Evolutionary conservation across 2,888 invertebrate species (phyloP).

Genomic region (Ochropacha duplaris): DNA sequence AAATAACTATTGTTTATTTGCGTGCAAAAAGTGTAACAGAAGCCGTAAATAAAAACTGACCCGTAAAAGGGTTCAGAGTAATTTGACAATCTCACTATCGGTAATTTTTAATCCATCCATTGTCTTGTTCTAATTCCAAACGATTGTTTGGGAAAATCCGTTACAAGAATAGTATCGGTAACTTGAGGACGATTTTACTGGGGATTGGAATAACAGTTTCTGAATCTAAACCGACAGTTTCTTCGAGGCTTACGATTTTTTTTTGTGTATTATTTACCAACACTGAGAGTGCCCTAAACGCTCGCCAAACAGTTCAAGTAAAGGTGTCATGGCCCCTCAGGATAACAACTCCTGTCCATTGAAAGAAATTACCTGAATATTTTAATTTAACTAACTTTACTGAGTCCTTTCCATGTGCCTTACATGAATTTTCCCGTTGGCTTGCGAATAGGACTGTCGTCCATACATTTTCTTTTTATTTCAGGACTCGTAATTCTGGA

Average conservation of each 20-base stretch:
- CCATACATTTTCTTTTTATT: too few relatives aligned
- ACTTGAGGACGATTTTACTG: slow-evolving; percentile 11
- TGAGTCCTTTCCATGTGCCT: too few relatives aligned
- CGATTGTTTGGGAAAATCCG: slow-evolving; percentile 3
- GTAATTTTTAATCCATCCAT: slow-evolving; percentile 21
- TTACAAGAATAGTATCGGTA: slow-evolving; percentile 5
- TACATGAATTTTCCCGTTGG: too few relatives aligned
- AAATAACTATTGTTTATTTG: slow-evolving; percentile 1
- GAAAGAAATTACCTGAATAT: neutral
- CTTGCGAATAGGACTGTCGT: too few relatives aligned
- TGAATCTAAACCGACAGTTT: neutral
- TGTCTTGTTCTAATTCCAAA: slow-evolving; percentile 22
- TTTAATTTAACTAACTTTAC: neutral
- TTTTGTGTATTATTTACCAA: neutral
- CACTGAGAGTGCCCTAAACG: too few relatives aligned
- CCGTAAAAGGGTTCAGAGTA: slow-evolving; percentile 12
- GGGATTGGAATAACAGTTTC: neutral
- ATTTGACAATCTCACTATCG: slow-evolving; percentile 16
- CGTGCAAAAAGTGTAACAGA: slow-evolving; percentile 6
- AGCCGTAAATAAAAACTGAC: slow-evolving; percentile 10
- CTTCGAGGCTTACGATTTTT: neutral
- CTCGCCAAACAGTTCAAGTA: too few relatives aligned
- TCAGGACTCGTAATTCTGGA: too few relatives aligned
- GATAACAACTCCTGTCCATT: too few relatives aligned
- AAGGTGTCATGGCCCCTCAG: too few relatives aligned